These are phyloP conservation scores for Nematopogon swammerdamellus DNA, from an alignment of 2,888 invertebrate species.

Conservation along the genomic window DNA sequence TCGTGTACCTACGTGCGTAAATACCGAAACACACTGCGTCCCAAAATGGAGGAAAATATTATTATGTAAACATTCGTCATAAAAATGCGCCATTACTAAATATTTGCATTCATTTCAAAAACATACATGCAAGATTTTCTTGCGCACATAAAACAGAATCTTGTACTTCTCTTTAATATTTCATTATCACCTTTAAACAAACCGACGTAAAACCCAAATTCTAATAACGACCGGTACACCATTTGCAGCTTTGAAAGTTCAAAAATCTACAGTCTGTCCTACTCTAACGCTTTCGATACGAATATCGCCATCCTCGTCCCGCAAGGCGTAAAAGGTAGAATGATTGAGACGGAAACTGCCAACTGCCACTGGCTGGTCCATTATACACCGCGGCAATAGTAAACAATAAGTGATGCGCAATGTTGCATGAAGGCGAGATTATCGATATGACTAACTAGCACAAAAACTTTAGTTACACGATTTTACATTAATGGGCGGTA, in stretches of 20 bases:
- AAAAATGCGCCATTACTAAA: conserved; percentile 50
- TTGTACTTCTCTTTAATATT: too few species aligned
- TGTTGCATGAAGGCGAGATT: conserved; percentile 14
- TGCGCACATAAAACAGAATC: conserved; percentile 28
- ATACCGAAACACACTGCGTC: background rate
- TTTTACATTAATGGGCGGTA: too few species aligned
- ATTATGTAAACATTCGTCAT: conserved; percentile 51
- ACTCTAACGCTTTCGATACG: background rate
- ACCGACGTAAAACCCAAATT: conserved; percentile 10
- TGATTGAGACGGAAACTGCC: conserved; percentile 53
- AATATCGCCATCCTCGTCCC: conserved; percentile 7
- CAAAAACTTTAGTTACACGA: too few species aligned
- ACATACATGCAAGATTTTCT: conserved; percentile 50
- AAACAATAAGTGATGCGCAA: conserved; percentile 27
- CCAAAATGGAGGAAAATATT: background rate
- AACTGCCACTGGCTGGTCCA: conserved; percentile 55
- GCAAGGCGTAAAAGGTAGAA: conserved; percentile 46
- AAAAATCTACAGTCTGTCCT: conserved; percentile 14
- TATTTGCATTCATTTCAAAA: conserved; percentile 57
- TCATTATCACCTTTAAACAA: conserved; percentile 15
- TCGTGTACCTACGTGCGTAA: background rate
- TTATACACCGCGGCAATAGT: conserved; percentile 43
- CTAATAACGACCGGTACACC: conserved; percentile 1
- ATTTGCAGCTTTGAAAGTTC: conserved; percentile 32
- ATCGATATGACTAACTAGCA: too few species aligned